phyloP scores from a whole-genome alignment of 2,888 invertebrate genomes.

The Folsomia manolachei region DNA sequence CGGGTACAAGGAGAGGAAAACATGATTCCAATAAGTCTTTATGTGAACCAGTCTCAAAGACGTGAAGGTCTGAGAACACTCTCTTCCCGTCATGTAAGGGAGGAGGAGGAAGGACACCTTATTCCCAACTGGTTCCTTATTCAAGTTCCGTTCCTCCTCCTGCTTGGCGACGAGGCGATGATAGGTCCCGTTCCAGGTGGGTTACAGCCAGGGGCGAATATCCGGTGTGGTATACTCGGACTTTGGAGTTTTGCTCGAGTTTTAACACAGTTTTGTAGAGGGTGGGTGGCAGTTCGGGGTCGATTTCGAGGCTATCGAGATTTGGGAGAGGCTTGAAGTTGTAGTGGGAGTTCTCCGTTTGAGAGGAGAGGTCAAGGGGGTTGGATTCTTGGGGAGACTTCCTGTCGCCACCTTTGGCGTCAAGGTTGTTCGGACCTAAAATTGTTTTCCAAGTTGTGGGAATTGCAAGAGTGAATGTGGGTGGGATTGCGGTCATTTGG shows the following conservation, averaged over 20 bases:
- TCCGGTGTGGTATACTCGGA: slow-evolving; percentile 49
- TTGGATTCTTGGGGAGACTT: no score
- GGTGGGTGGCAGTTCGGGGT: slow-evolving; percentile 21
- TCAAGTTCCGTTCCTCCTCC: no score
- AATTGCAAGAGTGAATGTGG: slow-evolving; percentile 46
- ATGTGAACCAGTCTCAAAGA: slow-evolving; percentile 38
- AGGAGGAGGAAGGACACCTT: slow-evolving; percentile 44
- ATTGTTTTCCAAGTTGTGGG: slow-evolving; percentile 49
- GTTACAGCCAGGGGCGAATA: slow-evolving; percentile 41
- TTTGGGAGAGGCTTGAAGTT: background rate
- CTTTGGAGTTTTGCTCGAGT: slow-evolving; percentile 44
- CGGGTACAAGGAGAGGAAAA: slow-evolving; percentile 28
- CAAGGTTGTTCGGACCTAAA: slow-evolving; percentile 29
- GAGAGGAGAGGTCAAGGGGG: background rate
- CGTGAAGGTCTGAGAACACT: slow-evolving; percentile 36
- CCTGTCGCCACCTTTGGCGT: no score
- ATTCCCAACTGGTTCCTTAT: slow-evolving; percentile 17
- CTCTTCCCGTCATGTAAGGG: slow-evolving; percentile 36
- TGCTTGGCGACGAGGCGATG: slow-evolving; percentile 31
- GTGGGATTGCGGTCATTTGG: slow-evolving; percentile 49
- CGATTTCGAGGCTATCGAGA: slow-evolving; percentile 18
- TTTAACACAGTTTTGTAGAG: slow-evolving; percentile 48
- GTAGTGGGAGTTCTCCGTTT: background rate
- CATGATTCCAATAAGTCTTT: slow-evolving; percentile 49
- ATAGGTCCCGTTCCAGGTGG: slow-evolving; percentile 45